These are phyloP conservation scores for Erebia palarica DNA, from an alignment of 2,888 invertebrate species.

Conservation along the genomic window DNA sequence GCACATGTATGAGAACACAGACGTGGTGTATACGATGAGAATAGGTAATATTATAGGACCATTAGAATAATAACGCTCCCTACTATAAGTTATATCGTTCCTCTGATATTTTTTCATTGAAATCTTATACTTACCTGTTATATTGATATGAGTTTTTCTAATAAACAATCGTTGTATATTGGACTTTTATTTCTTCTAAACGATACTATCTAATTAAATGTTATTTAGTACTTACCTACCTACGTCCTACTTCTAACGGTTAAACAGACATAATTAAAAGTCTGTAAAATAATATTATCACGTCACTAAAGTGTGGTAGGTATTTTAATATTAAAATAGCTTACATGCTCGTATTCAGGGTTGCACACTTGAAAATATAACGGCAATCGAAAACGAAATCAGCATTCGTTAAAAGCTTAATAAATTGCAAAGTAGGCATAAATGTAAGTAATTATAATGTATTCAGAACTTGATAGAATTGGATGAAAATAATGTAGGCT, in stretches of 20 bases:
- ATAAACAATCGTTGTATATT: neutral
- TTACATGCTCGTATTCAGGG: constrained; percentile 45
- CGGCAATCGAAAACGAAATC: neutral
- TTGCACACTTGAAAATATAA: neutral
- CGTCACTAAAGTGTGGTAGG: constrained; percentile 48
- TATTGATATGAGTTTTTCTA: too few relatives aligned
- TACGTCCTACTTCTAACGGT: neutral
- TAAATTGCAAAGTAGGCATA: neutral
- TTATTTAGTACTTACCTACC: neutral
- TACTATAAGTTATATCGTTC: too few relatives aligned
- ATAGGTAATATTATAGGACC: too few relatives aligned
- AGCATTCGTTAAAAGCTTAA: neutral
- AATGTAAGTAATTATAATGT: neutral
- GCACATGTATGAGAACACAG: too few relatives aligned
- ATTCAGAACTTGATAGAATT: neutral
- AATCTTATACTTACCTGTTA: too few relatives aligned
- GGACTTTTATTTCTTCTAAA: constrained; percentile 4
- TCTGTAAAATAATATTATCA: constrained; percentile 47
- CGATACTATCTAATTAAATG: neutral
- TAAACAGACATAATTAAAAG: constrained; percentile 33
- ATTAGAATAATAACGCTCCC: too few relatives aligned
- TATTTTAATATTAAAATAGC: constrained; percentile 71
- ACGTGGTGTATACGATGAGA: too few relatives aligned
- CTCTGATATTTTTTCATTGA: too few relatives aligned
- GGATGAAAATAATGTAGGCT: too few relatives aligned